Evolutionary conservation across 2,888 invertebrate genomes (phyloP), one percentile per base, ranked within the genome.

Genomic region (Tillus elongatus): DNA sequence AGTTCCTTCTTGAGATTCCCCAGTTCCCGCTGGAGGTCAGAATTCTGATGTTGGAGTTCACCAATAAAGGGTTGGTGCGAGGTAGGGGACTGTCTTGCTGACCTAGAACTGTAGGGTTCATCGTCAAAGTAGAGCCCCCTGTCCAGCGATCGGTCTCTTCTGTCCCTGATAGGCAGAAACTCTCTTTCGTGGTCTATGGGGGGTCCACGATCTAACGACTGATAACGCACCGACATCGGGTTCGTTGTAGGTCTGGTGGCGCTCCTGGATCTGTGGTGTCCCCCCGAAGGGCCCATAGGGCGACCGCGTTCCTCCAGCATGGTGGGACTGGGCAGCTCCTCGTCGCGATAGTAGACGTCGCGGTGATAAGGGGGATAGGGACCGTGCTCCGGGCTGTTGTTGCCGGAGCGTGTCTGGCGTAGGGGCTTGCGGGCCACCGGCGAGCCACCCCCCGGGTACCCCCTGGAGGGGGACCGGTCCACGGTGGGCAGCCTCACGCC

Each of bases 21-120:
- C 62, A 93, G 77, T 66, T 96, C 95, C 47, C 90, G 77, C 61
- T 95, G 95, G 52, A 96, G 74, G 66, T 96, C 95, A 58, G 87
- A 84, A 68, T 95, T 90, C 71, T 93, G 92, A 61, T 87, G 82
- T 67, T 92, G 91, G 50, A 92, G 74, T 66, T 92, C 92, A 45
- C 88, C 86, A 57, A 53, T 70, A 66, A 67, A 73, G 55, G 71
- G 72, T 57, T 71, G 67, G 56, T 72, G 73, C 54, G 79, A 75
- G 58, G 77, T 81, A 33, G 82, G 82, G 50, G 80, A 80, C 58
- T 81, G 80, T 30, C 82, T 66, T 26, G 80, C 78, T 35, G 79
- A 79, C 49, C 54, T 44, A 8, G 49, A 48, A 30, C 72, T 75
- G 58, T 79, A 79, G 15, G 79, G 64, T 49, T 81, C 81, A 54